Conservation (phyloP, 2,797 vertebrate genomes). For the Melanotaenia nigrans region DNA sequence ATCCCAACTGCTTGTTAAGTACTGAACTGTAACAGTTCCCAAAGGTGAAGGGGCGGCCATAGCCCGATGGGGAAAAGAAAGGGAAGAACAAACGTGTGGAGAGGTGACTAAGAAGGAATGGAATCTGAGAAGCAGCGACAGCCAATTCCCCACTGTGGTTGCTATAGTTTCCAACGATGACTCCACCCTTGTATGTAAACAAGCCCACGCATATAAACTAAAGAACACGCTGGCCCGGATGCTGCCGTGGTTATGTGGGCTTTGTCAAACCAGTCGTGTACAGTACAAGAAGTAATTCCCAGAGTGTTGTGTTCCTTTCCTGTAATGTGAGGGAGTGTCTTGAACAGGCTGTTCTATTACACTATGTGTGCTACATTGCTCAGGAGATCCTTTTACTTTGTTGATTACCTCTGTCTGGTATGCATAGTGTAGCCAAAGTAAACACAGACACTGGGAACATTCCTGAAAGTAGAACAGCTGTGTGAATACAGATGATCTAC, state of each 20-base stretch:
- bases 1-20: background rate
- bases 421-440: constrained; percentile 27
- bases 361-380: background rate
- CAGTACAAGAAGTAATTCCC: constrained; percentile 5
- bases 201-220: constrained; percentile 22
- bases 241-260: constrained; percentile 44
- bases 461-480: background rate
- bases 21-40: background rate
- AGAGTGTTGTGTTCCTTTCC: constrained; percentile 1
- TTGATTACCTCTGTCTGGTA: constrained; percentile 45
- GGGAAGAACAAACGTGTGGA: constrained; percentile 16
- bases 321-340: constrained; percentile 23
- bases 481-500: too few species aligned
- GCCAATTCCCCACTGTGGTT: background rate
- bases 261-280: constrained; percentile 19
- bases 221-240: background rate
- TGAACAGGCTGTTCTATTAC: background rate
- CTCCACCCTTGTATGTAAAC: constrained; percentile 52
- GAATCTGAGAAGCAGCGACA: constrained; percentile 18
- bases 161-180: constrained; percentile 18
- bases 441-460: constrained; percentile 10
- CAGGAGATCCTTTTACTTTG: constrained; percentile 4
- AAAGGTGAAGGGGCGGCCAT: background rate
- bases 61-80: background rate
- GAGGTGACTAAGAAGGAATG: constrained; percentile 23